Evolutionary conservation across 2,797 vertebrate species (phyloP).

Genomic region (Lagocephalus sceleratus): DNA sequence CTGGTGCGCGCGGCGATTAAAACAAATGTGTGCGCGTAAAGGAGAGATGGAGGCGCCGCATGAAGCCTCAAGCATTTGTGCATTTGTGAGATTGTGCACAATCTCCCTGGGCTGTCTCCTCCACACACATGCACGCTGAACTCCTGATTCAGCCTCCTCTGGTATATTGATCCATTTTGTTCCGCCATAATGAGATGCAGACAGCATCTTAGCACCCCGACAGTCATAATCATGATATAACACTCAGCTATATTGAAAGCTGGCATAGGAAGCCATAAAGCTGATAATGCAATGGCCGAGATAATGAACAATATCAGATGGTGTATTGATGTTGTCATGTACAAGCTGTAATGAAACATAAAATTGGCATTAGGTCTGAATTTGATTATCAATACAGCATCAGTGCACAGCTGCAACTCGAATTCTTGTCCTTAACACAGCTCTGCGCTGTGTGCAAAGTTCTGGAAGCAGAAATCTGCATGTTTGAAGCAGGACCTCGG

Average conservation of each 20-base stretch:
- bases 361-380: constrained; percentile 35
- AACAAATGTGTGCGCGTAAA: constrained; percentile 29
- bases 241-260: constrained; percentile 54
- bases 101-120: constrained; percentile 59
- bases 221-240: constrained; percentile 75
- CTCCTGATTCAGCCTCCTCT: constrained; percentile 57
- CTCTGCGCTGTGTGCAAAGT: constrained; percentile 5
- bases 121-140: constrained; percentile 36
- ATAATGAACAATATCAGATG: constrained; percentile 72
- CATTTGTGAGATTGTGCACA: no score
- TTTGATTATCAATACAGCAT: constrained; percentile 14
- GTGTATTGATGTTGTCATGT: constrained; percentile 68
- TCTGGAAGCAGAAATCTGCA: constrained; percentile 19
- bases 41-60: constrained; percentile 25
- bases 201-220: constrained; percentile 59
- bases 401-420: constrained; percentile 22
- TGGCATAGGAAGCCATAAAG: constrained; percentile 65
- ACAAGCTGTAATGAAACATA: constrained; percentile 53
- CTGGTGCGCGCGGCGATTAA: constrained; percentile 7
- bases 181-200: constrained; percentile 73
- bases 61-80: constrained; percentile 43
- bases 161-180: constrained; percentile 78
- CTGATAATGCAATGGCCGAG: constrained; percentile 58
- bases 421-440: constrained; percentile 22
- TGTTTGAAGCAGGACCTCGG: constrained; percentile 48